A percentile compares a stretch with the other conserved stretches of the same genome.
Evolutionary conservation across 2,888 invertebrate genomes (phyloP).

Genomic region (Cheilosia soror): DNA sequence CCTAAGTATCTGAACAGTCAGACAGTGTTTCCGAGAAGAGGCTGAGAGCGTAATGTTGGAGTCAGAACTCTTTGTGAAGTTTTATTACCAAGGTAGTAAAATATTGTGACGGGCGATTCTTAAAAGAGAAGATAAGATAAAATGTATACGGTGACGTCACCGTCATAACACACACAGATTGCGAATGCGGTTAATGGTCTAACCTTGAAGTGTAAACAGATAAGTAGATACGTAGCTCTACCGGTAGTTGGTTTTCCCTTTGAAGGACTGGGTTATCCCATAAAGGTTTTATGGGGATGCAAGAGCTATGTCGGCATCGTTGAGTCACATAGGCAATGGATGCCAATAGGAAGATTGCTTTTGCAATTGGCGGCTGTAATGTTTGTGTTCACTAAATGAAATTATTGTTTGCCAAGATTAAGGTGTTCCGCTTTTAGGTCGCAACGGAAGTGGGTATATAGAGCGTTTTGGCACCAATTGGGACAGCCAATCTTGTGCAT

Average conservation of each 20-base stretch:
- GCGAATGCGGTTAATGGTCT: constrained; percentile 69
- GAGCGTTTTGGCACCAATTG: too few species aligned
- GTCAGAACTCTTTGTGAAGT: constrained; percentile 10
- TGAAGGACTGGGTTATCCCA: constrained; percentile 17
- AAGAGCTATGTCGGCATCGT: constrained; percentile 30
- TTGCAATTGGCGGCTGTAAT: too few species aligned
- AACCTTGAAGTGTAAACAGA: constrained; percentile 72
- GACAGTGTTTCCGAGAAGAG: constrained; percentile 42
- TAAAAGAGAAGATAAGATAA: constrained; percentile 55
- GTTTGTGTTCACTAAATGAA: too few species aligned
- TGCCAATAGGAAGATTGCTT: neutral
- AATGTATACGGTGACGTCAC: constrained; percentile 52
- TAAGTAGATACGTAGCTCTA: constrained; percentile 28
- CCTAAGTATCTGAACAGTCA: constrained; percentile 15
- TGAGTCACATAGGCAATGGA: constrained; percentile 33
- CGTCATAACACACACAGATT: neutral
- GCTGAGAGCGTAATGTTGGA: constrained; percentile 5
- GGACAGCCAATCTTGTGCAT: too few species aligned
- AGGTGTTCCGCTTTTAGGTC: too few species aligned
- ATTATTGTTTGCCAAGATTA: too few species aligned
- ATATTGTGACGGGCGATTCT: neutral
- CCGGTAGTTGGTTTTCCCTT: constrained; percentile 34
- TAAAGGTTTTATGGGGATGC: constrained; percentile 12
- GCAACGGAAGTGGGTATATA: too few species aligned
- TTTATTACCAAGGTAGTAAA: constrained; percentile 27